Evolutionary conservation across 2,113 vertebrate genomes (phyloP), one percentile per base, ranked within the genome.

Genomic region (Gambusia holbrooki): DNA sequence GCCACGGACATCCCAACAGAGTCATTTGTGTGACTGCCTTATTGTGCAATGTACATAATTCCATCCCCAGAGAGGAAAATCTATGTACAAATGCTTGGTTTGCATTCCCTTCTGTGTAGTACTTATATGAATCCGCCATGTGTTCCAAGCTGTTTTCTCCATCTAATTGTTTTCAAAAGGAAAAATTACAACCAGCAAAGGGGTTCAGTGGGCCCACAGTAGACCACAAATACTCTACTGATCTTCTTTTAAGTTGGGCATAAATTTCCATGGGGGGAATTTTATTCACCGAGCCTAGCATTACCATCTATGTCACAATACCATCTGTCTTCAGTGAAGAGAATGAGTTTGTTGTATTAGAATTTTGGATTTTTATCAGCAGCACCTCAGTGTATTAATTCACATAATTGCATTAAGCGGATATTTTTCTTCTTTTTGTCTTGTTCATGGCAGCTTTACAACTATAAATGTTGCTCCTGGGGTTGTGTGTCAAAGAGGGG

Each of bases 81-180:
- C 11, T 37, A 81, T 79, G 68, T 60, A 86, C 71, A 71, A 80
- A 84, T 81, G 84, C 87, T 71, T 70, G 78, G 51, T 19, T 19
- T 60, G 70, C 71, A 62, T 69, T 84, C 83, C 72, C 83, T 74
- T 80, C 79, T 62, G 78, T 85, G 83, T 88, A 78, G 67, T 61
- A 73, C 60, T 48, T 77, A 80, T 87, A 79, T 78, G 80, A 87
- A 89, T 89, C 90, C 81, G 75, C 64, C 75, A 69, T 73, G 71
- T 77, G 77, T 82, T 92, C 88, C 90, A 89, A 90, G 65, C 71
- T 77, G 74, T 84, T 84, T 78, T 84, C 33, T 74, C 62, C 69
- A 69, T 87, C 60, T 74, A 87, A 87, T 83, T 90, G 75, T 77
- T 80, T 85, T 85, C 62, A 63, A 78, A 79, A 64, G 77, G 78